Percentiles rank a stretch among this genome's conserved stretches.
These are phyloP conservation scores for Theristus sp. DNA, from an alignment of 2,888 invertebrate species.

Conservation along the genomic window DNA sequence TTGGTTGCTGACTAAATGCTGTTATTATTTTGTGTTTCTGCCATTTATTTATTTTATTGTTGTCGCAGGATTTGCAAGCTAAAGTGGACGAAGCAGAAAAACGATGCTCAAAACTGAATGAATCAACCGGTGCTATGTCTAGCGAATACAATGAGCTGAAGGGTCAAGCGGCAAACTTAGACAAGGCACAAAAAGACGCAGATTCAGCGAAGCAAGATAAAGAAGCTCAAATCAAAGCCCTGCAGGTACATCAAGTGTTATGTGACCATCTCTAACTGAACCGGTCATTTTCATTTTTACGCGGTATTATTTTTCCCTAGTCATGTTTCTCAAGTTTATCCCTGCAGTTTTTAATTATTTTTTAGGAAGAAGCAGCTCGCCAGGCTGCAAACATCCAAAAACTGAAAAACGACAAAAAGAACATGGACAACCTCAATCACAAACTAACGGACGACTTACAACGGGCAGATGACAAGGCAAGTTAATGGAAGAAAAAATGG, in stretches of 20 bases:
- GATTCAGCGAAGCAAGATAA: background rate
- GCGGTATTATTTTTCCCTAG: no score
- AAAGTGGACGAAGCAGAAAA: background rate
- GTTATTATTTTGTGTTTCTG: no score
- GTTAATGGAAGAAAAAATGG: no score
- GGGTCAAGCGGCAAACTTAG: conserved; percentile 24
- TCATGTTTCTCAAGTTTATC: no score
- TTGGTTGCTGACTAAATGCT: no score
- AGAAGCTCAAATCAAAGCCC: background rate
- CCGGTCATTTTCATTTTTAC: no score
- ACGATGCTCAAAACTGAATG: background rate
- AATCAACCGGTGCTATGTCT: background rate
- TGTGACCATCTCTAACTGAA: no score
- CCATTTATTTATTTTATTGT: background rate
- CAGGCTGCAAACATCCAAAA: conserved; percentile 5
- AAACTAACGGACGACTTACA: conserved; percentile 9
- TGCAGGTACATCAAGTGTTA: background rate
- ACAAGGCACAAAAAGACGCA: conserved; percentile 2
- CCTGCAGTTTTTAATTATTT: no score
- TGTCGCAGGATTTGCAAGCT: background rate
- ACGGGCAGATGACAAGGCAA: conserved; percentile 9
- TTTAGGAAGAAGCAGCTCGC: conserved; percentile 9
- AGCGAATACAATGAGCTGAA: conserved; percentile 39
- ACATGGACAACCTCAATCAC: conserved; percentile 8
- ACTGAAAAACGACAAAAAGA: conserved; percentile 9